Evolutionary conservation across 2,888 invertebrate genomes (phyloP), one percentile per base, ranked within the genome.

Genomic region (Morpho achilles): DNA sequence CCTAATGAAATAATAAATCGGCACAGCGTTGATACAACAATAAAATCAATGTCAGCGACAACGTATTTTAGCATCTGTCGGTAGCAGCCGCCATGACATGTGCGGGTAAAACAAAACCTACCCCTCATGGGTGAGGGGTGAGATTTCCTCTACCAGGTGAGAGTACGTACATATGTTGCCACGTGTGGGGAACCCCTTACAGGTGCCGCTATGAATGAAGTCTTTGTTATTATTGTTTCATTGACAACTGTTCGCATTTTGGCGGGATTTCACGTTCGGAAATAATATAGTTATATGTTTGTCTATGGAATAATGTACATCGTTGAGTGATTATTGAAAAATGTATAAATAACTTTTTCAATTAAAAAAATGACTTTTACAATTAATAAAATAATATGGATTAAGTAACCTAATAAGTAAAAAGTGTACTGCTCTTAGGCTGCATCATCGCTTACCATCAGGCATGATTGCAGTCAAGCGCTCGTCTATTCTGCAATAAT

Each of bases 61-160:
- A 90, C 89, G 89, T 83, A 89, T 89, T 89, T 87, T 87, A 87
- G 87, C 89, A 90, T 90, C 89, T 90, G 89, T 85, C 87, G 75
- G 79, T 77, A 76, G 84, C 88, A 87, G 87, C 89, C 87, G 88
- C 81, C 78, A 67, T 80, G 85, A 75, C 87, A 87, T 87, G 86
- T 87, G 86, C 74, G 78, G 66, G 78, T 79, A 76, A 79, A 82
- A 82, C 82, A 80, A 82, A 77, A 71, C 73, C 75, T 75, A 77
- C 79, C 81, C 80, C 79, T 76, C 74, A 70, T 69, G 72, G 73
- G 69, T 70, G 80, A 83, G 85, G 87, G 87, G 88, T 75, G 81
- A 84, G 83, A 81, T 81, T 80, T 79, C 77, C 75, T 80, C 71
- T 61, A 71, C 85, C 89, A 87, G 87, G 88, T 87, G 87, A 87